Evolutionary conservation across 2,113 vertebrate genomes (phyloP), one percentile per base, ranked within the genome.

Genomic region (Cyrtonyx montezumae): DNA sequence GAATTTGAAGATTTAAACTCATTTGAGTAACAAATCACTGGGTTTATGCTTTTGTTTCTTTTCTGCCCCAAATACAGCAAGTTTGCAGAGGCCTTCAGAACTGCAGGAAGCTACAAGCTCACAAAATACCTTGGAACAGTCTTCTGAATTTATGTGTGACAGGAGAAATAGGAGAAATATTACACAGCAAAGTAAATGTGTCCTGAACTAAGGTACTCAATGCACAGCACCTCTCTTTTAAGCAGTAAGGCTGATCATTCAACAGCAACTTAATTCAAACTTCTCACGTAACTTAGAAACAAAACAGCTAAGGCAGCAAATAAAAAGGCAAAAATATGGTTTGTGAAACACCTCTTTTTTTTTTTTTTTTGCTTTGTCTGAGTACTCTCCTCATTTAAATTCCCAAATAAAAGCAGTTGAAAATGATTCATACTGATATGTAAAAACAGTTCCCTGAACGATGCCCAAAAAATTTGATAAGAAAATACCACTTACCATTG

Each of bases 401-500:
- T 91, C 32, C 85, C n/a, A 80, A 82, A 84, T 62, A 53, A 75
- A 70, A 94, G 12, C 61, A 79, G n/a, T 36, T 61, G 48, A 87
- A 95, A 80, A 73, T 69, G 2, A 76, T 45, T 58, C 26, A 66
- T 22, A 61, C 56, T 82, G 46, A 73, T 42, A 67, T n/a, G 13
- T 37, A 61, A 70, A 92, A 91, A 32, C 34, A 91, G 26, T 69
- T 78, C 65, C 45, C 65, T 61, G 16, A 51, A 49, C 22, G 40
- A 68, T 56, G 49, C 45, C 36, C 74, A 81, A 94, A 79, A 53
- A 91, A 87, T 88, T 81, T 80, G n/a, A 51, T 71, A 79, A 63
- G 85, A 96, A 87, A 92, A 89, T 78, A 70, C 26, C 84, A 95
- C 98, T 98, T 94, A 98, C 98, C 97, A 30, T 92, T 79, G 92